These are phyloP conservation scores for Anticlea derivata DNA, from an alignment of 2,888 invertebrate species.

Conservation along the genomic window DNA sequence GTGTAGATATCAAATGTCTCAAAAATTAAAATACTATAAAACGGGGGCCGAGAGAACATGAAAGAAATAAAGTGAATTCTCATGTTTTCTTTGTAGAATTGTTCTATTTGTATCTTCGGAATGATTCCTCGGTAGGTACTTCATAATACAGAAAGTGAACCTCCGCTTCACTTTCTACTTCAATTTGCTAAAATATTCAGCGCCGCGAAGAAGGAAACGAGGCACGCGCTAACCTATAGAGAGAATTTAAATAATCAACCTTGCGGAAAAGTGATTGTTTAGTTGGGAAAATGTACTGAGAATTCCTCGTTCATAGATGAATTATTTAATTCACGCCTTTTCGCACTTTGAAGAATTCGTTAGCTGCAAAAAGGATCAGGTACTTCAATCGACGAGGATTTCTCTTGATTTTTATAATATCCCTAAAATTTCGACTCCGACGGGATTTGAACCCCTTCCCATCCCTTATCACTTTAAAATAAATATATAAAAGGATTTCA, in stretches of 20 bases:
- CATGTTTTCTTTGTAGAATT: conserved; percentile 1
- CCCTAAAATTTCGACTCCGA: no score
- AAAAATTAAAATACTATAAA: no score
- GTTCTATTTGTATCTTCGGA: background rate
- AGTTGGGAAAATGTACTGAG: conserved; percentile 8
- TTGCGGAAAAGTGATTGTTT: conserved; percentile 10
- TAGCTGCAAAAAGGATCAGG: conserved; percentile 11
- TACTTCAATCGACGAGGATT: background rate
- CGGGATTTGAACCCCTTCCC: no score
- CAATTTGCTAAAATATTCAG: conserved; percentile 22
- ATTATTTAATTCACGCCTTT: conserved; percentile 15
- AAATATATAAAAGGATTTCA: no score
- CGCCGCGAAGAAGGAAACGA: background rate
- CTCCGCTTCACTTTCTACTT: background rate
- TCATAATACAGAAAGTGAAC: conserved; percentile 2
- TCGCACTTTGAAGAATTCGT: conserved; percentile 12
- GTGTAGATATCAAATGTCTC: no score
- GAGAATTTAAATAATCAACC: background rate
- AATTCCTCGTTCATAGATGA: conserved; percentile 5
- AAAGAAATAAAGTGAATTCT: background rate
- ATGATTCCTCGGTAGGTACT: conserved; percentile 1
- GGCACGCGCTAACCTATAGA: background rate
- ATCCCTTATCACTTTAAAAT: no score
- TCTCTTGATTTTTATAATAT: no score
- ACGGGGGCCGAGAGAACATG: background rate